Evolutionary conservation across 2,888 invertebrate species (phyloP), one percentile per base, ranked within the genome.

Genomic region (Microchrysa polita): DNA sequence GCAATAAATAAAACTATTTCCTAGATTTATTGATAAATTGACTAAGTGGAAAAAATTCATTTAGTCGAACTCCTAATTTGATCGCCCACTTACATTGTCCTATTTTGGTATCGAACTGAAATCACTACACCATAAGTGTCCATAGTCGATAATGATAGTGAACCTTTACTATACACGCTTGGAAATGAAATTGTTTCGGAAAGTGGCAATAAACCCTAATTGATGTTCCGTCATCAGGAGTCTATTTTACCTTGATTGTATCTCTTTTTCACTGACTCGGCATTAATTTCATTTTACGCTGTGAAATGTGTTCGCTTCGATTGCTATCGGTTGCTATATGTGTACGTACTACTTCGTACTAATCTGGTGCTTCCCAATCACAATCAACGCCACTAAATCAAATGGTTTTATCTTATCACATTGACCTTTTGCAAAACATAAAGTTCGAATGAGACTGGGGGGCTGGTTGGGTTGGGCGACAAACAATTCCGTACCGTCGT

Each of bases 141-240:
- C n/a, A n/a, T n/a, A 57, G 40, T 27, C 20, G 40, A 69, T n/a
- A 48, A 48, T 12, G 27, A 14, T 40, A 55, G n/a, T 18, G 34
- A 53, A 14, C 67, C 34, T 53, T 55, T 55, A 55, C 34, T n/a
- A n/a, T n/a, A n/a, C n/a, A n/a, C n/a, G n/a, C n/a, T 42, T 60
- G 20, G 23, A 72, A 23, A 60, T n/a, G 40, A 72, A 72, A 48
- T 72, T 14, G 57, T 44, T 42, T 59, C 59, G 42, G 14, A 20
- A 53, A 67, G 53, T 67, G 34, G 72, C 72, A 72, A 72, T 72
- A 72, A 72, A 72, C 60, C 48, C 52, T 72, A 72, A 72, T 72
- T 72, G 72, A 72, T 5, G 27, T 34, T 72, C n/a, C 42, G 48
- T 34, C 59, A 72, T 72, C 12, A 60, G 60, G 4, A 72, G 60